Conservation (phyloP, 1,140 invertebrate genomes). For the Holcopasites calliopsidis region DNA sequence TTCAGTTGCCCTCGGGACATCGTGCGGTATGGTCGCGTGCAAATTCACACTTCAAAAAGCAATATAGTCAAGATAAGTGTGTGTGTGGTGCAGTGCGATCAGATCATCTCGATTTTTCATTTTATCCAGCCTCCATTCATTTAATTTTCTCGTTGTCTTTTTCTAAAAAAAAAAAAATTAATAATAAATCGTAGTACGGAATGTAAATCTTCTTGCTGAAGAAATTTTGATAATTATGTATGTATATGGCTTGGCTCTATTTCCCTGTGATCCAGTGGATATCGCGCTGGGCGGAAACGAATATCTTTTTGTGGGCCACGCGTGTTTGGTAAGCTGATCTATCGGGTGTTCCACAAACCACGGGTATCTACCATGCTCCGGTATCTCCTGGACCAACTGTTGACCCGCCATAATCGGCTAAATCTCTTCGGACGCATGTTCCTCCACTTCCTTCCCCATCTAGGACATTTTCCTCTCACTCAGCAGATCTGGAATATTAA, state of each 20-base stretch:
- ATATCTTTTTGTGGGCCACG: constrained; percentile 47
- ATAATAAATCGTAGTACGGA: too few species aligned
- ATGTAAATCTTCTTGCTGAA: too few species aligned
- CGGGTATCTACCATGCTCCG: not conserved
- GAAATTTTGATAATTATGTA: not conserved
- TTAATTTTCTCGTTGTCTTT: not conserved
- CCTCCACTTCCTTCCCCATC: not conserved
- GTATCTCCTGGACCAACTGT: not conserved
- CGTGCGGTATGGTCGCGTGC: not conserved
- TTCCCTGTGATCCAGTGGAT: constrained; percentile 2
- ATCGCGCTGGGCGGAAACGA: constrained; percentile 50
- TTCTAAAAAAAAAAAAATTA: not conserved
- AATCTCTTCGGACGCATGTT: not conserved
- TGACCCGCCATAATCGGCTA: not conserved
- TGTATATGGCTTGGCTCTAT: not conserved
- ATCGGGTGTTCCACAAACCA: constrained; percentile 18
- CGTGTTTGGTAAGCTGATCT: constrained; percentile 10
- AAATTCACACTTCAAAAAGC: not conserved
- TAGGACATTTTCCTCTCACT: too few species aligned
- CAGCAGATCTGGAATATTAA: not conserved
- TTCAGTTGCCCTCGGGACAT: constrained; percentile 54
- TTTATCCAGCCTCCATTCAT: too few species aligned
- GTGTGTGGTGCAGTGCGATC: not conserved
- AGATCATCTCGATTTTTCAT: too few species aligned
- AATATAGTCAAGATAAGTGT: too few species aligned